These are phyloP conservation scores for Triplophysa siluroides DNA, from an alignment of 2,113 vertebrate genomes.

Conservation along the genomic window DNA sequence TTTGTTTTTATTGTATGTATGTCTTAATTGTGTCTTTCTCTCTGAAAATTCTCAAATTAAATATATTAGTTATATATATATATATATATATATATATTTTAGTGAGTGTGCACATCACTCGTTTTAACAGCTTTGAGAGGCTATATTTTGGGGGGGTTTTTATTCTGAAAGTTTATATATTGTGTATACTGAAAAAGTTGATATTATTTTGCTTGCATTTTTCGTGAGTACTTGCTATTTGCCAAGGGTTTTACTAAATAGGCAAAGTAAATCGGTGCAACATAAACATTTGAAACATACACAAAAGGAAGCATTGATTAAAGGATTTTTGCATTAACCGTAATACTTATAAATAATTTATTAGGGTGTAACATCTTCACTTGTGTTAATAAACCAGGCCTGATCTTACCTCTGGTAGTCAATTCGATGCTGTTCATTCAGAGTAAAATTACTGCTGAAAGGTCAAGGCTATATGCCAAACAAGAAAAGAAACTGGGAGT, in stretches of 20 bases:
- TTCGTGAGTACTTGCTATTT: no score
- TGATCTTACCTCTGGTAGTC: not conserved
- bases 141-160: no score
- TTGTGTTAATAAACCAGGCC: not conserved
- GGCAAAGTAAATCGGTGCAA: not conserved
- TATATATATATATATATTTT: no score
- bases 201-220: no score
- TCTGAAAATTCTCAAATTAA: not conserved
- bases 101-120: no score
- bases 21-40: not conserved
- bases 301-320: not conserved
- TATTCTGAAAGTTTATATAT: no score
- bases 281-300: not conserved
- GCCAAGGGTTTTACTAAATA: no score
- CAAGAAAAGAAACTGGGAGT: not conserved
- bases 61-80: no score
- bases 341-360: not conserved
- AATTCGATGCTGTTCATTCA: not conserved
- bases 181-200: no score
- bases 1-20: not conserved
- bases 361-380: not conserved
- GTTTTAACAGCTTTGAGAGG: no score
- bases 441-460: not conserved
- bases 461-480: not conserved
- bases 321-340: not conserved